Evolutionary conservation across 1,140 invertebrate species (phyloP), one percentile per base, ranked within the genome.

Genomic region (Limonius californicus): DNA sequence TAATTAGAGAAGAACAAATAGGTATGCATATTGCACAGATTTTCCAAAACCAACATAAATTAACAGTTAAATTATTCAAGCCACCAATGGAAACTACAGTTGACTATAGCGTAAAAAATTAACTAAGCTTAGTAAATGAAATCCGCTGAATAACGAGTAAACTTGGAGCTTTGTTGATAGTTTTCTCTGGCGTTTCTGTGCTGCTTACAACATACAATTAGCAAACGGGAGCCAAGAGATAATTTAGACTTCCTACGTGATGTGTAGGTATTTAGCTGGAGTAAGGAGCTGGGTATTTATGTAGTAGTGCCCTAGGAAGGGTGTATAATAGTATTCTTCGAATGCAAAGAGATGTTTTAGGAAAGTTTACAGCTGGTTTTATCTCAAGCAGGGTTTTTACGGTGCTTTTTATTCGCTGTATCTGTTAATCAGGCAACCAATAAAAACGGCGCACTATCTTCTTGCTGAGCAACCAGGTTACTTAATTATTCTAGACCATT

Each of bases 401-500:
- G 54, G 54, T 14, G 14, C 39, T 56, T 56, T 56, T 56, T 27
- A 16, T 3, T 32, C 27, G 11, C 14, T 27, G 27, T 56, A 56
- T 56, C 54, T 56, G 54, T 56, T 56, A 56, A 56, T 56, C 54
- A 56, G 54, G 30, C 19, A 35, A 7, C 54, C 30, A 27, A 56
- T 35, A 35, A 56, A 56, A 56, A 56, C 54, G 54, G 54, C 30
- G 39, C 54, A 35, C 30, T 56, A 56, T 56, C 23, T 56, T 32
- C 54, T 32, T 19, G 30, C 30, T 35, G 12, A 56, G 54, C 54
- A 32, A 56, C 54, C 39, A 56, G n/a, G 27, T 56, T 56, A 56
- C 54, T 56, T 32, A 32, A 56, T 56, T 56, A 56, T 56, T 56
- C 54, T 32, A 56, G 54, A 32, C 39, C 54, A 32, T 56, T 27